phyloP scores from a whole-genome alignment of 2,888 invertebrate genomes.

The Drosophila greeni region DNA sequence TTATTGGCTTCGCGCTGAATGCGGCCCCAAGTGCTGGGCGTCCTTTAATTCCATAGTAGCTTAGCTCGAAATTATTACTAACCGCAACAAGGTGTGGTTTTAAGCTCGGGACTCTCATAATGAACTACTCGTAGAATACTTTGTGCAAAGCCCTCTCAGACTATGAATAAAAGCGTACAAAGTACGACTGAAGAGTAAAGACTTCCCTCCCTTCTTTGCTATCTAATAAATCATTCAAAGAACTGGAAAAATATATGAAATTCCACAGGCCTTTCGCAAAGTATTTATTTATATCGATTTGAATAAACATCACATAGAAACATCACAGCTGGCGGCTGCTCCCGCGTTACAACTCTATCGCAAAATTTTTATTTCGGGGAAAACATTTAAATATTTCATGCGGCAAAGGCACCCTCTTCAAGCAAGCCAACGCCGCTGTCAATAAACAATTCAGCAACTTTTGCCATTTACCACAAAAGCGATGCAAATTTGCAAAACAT shows the following conservation, averaged over 20 bases:
- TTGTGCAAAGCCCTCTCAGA: neutral
- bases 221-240: neutral
- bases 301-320: conserved; percentile 10
- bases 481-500: conserved; percentile 56
- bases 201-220: neutral
- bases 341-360: neutral
- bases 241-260: conserved; percentile 1
- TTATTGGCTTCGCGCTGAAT: conserved; percentile 53
- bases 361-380: conserved; percentile 5
- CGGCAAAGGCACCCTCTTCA: conserved; percentile 1
- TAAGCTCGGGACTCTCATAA: neutral
- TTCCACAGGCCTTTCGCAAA: neutral
- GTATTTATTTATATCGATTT: conserved; percentile 22
- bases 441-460: conserved; percentile 45
- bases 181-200: neutral
- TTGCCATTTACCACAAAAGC: conserved; percentile 53
- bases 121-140: neutral
- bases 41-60: conserved; percentile 62
- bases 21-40: conserved; percentile 51
- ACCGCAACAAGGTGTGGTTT: conserved; percentile 7
- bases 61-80: conserved; percentile 40
- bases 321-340: neutral
- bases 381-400: conserved; percentile 37
- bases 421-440: conserved; percentile 36
- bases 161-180: conserved; percentile 4